These are phyloP conservation scores for Sterna hirundo DNA, from an alignment of 2,113 vertebrate species.

Conservation along the genomic window DNA sequence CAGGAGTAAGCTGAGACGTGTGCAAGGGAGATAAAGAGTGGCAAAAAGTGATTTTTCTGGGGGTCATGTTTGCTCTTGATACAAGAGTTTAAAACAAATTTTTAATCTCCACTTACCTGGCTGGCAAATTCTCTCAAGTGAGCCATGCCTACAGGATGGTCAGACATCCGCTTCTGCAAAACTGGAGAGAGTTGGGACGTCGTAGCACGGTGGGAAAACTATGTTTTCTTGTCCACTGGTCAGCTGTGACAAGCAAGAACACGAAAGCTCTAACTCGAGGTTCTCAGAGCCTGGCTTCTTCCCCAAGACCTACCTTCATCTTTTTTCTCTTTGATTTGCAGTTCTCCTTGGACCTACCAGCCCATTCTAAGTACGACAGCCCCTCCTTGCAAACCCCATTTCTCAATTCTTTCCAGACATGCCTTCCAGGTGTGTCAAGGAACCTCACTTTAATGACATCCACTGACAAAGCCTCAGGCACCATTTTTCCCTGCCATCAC, in stretches of 20 bases:
- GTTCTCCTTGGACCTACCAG: not conserved
- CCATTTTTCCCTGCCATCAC: not conserved
- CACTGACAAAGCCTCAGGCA: not conserved
- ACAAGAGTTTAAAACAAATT: not conserved
- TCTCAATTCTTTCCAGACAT: not conserved
- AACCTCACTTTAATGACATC: fast-evolving
- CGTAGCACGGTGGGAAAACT: not conserved
- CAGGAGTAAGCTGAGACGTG: not conserved
- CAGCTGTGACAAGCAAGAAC: not conserved
- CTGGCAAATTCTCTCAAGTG: conserved; percentile 74
- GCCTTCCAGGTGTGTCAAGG: not conserved
- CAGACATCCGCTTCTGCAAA: not conserved
- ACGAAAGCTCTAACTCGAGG: not conserved
- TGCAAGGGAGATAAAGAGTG: not conserved
- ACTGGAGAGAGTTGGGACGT: not conserved
- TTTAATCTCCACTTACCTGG: conserved; percentile 64
- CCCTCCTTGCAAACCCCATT: not conserved
- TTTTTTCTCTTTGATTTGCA: not conserved
- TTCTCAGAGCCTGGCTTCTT: not conserved
- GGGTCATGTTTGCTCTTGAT: not conserved
- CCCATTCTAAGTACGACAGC: not conserved
- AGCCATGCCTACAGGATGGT: conserved; percentile 63
- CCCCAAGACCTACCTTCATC: not conserved
- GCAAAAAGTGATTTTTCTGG: not conserved
- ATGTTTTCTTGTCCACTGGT: not conserved